Conservation (phyloP, 37 sponge, comb jelly and placozoan species). For the Eunapius fragilis region DNA sequence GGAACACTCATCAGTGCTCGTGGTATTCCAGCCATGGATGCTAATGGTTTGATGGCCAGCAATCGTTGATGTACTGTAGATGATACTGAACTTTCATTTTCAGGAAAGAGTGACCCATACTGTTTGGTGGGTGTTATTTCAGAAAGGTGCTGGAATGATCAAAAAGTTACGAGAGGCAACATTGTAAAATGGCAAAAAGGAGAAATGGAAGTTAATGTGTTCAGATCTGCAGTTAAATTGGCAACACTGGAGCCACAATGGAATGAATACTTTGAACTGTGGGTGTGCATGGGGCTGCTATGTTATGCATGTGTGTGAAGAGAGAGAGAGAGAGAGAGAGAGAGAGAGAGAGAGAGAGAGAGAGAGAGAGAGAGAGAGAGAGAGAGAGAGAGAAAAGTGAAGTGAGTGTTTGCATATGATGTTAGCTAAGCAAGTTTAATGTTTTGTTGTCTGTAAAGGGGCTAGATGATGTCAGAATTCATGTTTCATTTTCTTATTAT, state of each 20-base stretch:
- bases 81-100: background rate
- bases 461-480: too few relatives aligned
- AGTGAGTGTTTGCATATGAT: too few relatives aligned
- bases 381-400: too few relatives aligned
- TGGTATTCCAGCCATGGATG: constrained; percentile 40
- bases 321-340: too few relatives aligned
- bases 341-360: too few relatives aligned
- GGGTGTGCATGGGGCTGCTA: background rate
- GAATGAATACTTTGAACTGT: constrained; percentile 65
- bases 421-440: too few relatives aligned
- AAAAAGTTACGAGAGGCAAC: constrained; percentile 6
- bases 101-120: constrained; percentile 75
- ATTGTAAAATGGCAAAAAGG: constrained; percentile 33
- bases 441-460: too few relatives aligned
- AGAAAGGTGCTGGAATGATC: background rate
- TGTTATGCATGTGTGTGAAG: background rate
- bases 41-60: constrained; percentile 31
- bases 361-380: too few relatives aligned
- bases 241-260: constrained; percentile 61
- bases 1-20: constrained; percentile 13
- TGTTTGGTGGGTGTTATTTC: constrained; percentile 42
- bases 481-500: too few relatives aligned
- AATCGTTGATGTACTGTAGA: background rate
- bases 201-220: constrained; percentile 13
- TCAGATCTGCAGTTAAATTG: constrained; percentile 23